Percentiles rank a stretch among this genome's conserved stretches.
phyloP scores from a whole-genome alignment of 2,888 invertebrate genomes.

The Caenorhabditis sp. region DNA sequence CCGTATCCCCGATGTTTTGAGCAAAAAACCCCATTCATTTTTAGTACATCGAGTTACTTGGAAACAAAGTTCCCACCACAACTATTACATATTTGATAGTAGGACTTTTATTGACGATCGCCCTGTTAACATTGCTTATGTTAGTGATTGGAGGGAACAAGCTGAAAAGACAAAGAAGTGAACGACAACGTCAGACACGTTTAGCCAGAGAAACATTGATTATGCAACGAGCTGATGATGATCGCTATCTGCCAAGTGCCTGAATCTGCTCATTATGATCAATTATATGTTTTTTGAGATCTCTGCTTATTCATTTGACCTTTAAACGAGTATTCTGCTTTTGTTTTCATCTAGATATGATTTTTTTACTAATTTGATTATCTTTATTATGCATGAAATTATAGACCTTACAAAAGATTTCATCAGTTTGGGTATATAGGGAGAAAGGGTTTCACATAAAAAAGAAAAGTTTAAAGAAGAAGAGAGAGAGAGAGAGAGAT shows the following conservation, averaged over 20 bases:
- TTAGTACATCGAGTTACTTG: constrained; percentile 39
- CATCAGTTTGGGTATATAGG: too few relatives aligned
- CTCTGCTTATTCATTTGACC: not conserved
- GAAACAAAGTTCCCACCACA: constrained; percentile 27
- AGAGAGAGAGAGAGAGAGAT: not conserved
- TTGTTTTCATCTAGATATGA: not conserved
- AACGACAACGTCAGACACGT: constrained; percentile 37
- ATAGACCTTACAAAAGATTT: too few relatives aligned
- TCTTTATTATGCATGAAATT: not conserved
- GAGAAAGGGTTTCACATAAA: not conserved
- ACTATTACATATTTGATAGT: constrained; percentile 43
- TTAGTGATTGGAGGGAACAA: constrained; percentile 43
- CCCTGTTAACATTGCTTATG: constrained; percentile 39
- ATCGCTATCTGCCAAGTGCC: constrained; percentile 43
- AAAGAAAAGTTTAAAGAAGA: not conserved
- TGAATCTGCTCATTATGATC: not conserved
- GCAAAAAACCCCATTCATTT: constrained; percentile 3
- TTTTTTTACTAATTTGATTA: not conserved
- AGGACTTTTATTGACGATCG: constrained; percentile 31
- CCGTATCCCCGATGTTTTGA: not conserved
- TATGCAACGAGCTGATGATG: constrained; percentile 48
- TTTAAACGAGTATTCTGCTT: not conserved
- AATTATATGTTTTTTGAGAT: not conserved
- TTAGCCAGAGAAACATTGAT: constrained; percentile 47
- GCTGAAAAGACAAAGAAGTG: constrained; percentile 23